Percentiles rank a stretch among this genome's conserved stretches.
phyloP scores from a whole-genome alignment of 2,113 vertebrate species.

The Clarias gariepinus region DNA sequence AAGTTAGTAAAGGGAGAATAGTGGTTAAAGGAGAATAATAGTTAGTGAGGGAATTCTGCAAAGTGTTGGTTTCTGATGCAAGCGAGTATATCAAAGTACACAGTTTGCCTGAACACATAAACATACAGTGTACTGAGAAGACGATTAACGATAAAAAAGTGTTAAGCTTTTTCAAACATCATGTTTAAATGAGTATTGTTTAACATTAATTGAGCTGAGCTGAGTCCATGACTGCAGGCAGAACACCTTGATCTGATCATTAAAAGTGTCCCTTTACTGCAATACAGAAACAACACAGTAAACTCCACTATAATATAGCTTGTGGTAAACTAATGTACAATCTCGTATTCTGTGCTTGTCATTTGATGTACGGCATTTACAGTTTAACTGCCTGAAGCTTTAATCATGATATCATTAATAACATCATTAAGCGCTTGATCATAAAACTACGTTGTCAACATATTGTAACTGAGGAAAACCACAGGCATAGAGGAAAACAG shows the following conservation, averaged over 20 bases:
- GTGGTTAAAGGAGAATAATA: too few species aligned
- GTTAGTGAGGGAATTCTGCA: background rate
- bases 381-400: background rate
- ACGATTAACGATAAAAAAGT: slow-evolving; percentile 35
- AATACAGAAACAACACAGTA: slow-evolving; percentile 12
- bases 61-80: background rate
- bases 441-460: slow-evolving; percentile 6
- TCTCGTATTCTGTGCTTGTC: background rate
- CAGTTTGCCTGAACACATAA: slow-evolving; percentile 19
- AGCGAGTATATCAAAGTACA: slow-evolving; percentile 27
- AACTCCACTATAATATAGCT: slow-evolving; percentile 23
- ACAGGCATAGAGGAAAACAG: background rate
- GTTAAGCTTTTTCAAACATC: slow-evolving; percentile 43
- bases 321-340: background rate
- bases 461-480: background rate
- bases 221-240: slow-evolving; percentile 32
- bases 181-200: slow-evolving; percentile 42
- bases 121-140: slow-evolving; percentile 18
- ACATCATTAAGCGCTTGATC: background rate
- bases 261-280: slow-evolving; percentile 32
- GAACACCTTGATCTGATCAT: slow-evolving; percentile 52
- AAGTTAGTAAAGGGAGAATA: slow-evolving; percentile 8
- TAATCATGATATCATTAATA: background rate
- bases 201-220: slow-evolving; percentile 27
- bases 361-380: background rate